Evolutionary conservation across 1,140 invertebrate species (phyloP).

Genomic region (Macrotrachela quadricornifera): DNA sequence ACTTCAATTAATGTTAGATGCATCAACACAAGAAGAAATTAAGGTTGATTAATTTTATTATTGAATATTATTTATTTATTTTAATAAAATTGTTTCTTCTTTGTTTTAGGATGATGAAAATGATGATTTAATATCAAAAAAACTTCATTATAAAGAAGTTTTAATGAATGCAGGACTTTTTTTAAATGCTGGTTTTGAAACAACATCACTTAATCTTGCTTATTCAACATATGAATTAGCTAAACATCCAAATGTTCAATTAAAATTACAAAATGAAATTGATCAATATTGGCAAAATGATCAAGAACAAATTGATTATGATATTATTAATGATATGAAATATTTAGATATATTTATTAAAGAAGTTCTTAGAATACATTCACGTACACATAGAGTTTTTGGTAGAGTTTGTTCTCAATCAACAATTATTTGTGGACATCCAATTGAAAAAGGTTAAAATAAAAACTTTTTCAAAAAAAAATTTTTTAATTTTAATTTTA

Average conservation of each 20-base stretch:
- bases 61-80: too few species aligned
- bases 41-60: too few species aligned
- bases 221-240: constrained; percentile 32
- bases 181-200: constrained; percentile 26
- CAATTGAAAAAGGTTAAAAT: too few species aligned
- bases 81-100: too few species aligned
- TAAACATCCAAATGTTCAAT: constrained; percentile 30
- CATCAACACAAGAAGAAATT: too few species aligned
- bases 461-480: too few species aligned
- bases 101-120: too few species aligned
- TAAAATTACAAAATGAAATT: constrained; percentile 29
- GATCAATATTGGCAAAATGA: neutral
- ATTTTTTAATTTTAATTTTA: too few species aligned
- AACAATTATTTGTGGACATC: too few species aligned
- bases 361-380: neutral
- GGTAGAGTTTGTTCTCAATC: too few species aligned
- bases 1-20: too few species aligned
- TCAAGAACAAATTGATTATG: neutral
- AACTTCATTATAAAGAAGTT: constrained; percentile 14
- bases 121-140: too few species aligned
- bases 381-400: neutral
- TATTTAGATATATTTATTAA: constrained; percentile 3
- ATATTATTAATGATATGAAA: neutral
- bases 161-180: constrained; percentile 18
- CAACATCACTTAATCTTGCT: constrained; percentile 30